Evolutionary conservation across 64 coral and sea anemone species (phyloP).

Genomic region (Platygyra sinensis): DNA sequence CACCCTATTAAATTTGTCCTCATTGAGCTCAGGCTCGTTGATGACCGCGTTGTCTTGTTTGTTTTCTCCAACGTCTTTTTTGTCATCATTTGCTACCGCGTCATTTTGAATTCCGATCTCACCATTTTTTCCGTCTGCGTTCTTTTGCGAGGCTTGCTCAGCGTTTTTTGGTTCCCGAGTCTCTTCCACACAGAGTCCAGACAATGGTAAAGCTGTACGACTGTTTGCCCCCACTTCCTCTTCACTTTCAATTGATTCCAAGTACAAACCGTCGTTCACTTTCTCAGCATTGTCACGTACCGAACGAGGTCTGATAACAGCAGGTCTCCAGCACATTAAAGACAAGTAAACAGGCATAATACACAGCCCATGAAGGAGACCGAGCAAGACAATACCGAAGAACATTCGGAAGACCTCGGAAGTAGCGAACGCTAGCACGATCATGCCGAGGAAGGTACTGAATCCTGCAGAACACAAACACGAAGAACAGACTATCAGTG

Average conservation of each 20-base stretch:
- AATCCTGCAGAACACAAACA: neutral
- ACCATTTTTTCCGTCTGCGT: neutral
- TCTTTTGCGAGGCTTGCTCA: neutral
- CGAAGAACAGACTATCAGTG: neutral
- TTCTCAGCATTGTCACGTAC: neutral
- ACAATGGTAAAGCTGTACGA: neutral
- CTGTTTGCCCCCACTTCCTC: neutral
- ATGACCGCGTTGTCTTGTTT: too few relatives aligned
- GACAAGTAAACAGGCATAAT: conserved; percentile 23
- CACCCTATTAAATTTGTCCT: too few relatives aligned
- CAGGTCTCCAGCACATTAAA: conserved; percentile 6
- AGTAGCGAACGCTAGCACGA: neutral
- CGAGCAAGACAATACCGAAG: neutral
- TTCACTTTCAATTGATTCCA: neutral
- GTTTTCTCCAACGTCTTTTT: neutral
- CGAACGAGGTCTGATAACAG: neutral
- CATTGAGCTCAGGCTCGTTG: too few relatives aligned
- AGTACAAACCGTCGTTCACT: neutral
- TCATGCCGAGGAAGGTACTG: conserved; percentile 15
- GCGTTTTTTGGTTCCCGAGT: neutral
- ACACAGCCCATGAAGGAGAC: conserved; percentile 8
- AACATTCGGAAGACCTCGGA: conserved; percentile 26
- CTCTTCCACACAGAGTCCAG: neutral
- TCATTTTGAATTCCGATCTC: neutral
- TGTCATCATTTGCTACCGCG: neutral